These are phyloP conservation scores for Anthophora plumipes DNA, from an alignment of 2,888 invertebrate genomes.

Conservation along the genomic window DNA sequence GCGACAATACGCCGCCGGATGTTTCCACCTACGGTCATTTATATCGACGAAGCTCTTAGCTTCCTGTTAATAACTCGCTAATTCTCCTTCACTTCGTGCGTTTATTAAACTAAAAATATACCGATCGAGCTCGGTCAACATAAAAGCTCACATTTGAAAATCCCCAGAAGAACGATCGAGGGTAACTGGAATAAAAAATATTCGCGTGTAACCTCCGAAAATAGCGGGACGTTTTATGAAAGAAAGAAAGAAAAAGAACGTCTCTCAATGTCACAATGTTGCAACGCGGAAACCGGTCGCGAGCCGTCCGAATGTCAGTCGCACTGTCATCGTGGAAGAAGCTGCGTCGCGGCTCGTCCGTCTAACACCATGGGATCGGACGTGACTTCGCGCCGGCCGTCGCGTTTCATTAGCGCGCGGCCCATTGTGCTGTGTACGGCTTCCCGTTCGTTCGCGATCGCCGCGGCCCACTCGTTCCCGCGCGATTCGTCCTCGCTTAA, in stretches of 20 bases:
- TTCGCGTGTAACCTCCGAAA: neutral
- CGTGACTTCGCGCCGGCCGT: conserved; percentile 71
- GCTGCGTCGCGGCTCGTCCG: conserved; percentile 54
- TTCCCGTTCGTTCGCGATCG: conserved; percentile 45
- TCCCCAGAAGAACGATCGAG: no score
- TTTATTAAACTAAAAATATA: no score
- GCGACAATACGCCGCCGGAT: conserved; percentile 48
- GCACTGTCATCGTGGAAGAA: conserved; percentile 62
- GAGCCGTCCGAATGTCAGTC: conserved; percentile 47
- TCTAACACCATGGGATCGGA: conserved; percentile 63
- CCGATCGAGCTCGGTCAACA: no score
- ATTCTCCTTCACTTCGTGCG: no score
- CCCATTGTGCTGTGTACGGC: conserved; percentile 65
- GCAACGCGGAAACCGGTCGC: conserved; percentile 61
- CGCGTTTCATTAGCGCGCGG: conserved; percentile 75
- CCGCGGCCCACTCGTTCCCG: conserved; percentile 52
- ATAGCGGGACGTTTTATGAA: neutral
- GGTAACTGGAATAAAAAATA: neutral
- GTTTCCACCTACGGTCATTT: conserved; percentile 36
- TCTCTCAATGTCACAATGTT: conserved; percentile 2
- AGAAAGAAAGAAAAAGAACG: no score
- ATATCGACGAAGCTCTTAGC: neutral
- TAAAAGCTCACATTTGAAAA: no score
- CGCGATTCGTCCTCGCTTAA: conserved; percentile 43
- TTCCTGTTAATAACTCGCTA: conserved; percentile 25